Conservation (phyloP, 2,113 vertebrate genomes). For the Syngnathus typhle region DNA sequence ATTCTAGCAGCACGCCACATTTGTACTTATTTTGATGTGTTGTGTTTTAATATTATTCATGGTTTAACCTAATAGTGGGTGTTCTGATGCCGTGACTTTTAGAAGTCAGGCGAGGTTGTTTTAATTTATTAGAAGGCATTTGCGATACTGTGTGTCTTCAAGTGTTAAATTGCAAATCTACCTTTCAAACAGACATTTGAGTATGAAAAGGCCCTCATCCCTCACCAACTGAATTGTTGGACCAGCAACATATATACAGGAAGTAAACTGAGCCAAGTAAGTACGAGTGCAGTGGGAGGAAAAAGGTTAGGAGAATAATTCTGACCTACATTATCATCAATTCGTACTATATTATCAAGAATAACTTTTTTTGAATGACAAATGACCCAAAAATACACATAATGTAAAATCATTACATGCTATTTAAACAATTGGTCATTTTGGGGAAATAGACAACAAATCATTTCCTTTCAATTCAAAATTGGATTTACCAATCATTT, state of each 20-base stretch:
- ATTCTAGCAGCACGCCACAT: neutral
- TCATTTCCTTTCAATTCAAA: constrained; percentile 11
- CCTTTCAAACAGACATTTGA: neutral
- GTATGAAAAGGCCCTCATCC: neutral
- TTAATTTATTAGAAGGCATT: neutral
- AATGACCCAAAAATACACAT: no score
- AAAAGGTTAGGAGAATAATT: no score
- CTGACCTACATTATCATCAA: no score
- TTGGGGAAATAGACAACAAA: neutral
- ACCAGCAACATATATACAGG: no score
- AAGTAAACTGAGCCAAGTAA: neutral
- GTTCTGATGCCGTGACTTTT: neutral
- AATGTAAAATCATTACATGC: neutral
- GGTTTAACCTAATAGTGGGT: neutral
- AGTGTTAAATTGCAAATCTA: constrained; percentile 4
- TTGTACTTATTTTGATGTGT: neutral
- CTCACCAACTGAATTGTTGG: neutral
- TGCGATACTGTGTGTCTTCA: neutral
- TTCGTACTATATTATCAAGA: no score
- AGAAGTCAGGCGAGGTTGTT: neutral
- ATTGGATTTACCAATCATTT: constrained; percentile 11
- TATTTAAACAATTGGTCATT: constrained; percentile 4
- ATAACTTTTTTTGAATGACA: no score
- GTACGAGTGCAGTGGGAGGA: neutral
- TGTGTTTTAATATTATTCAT: neutral